Percentiles rank a stretch among this genome's conserved stretches.
phyloP scores from a whole-genome alignment of 1,140 invertebrate genomes.

The Dreissena polymorpha region DNA sequence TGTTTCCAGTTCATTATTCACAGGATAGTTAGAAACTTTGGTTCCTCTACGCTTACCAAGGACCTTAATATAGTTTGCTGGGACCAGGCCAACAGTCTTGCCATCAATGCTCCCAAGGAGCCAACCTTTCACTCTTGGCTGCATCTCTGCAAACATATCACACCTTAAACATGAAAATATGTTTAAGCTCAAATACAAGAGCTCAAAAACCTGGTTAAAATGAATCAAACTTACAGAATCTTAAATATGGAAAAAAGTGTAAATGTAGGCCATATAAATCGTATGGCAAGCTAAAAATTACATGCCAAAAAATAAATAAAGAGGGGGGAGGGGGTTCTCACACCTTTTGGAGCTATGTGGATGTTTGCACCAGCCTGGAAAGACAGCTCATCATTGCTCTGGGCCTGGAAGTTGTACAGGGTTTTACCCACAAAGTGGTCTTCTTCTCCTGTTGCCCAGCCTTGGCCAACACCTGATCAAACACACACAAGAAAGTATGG shows the following conservation, averaged over 20 bases:
- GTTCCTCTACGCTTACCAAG: slow-evolving; percentile 73
- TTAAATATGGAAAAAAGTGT: too few relatives aligned
- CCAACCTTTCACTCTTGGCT: slow-evolving; percentile 83
- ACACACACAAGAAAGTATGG: too few relatives aligned
- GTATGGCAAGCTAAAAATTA: too few relatives aligned
- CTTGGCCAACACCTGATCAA: slow-evolving; percentile 36
- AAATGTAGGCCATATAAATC: too few relatives aligned
- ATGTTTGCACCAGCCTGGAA: slow-evolving; percentile 89
- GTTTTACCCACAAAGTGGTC: slow-evolving; percentile 87
- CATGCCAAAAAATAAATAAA: too few relatives aligned
- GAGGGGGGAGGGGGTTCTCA: not conserved
- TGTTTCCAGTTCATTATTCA: slow-evolving; percentile 27
- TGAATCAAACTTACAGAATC: too few relatives aligned
- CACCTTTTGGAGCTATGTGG: slow-evolving; percentile 89
- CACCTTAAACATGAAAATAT: not conserved
- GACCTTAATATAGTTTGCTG: slow-evolving; percentile 88
- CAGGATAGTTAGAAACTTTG: slow-evolving; percentile 47
- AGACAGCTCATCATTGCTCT: slow-evolving; percentile 88
- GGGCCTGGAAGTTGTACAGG: slow-evolving; percentile 88
- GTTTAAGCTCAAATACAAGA: too few relatives aligned
- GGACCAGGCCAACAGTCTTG: slow-evolving; percentile 87
- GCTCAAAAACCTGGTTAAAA: too few relatives aligned
- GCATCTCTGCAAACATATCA: slow-evolving; percentile 81
- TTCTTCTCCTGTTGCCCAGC: slow-evolving; percentile 85
- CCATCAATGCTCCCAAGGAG: slow-evolving; percentile 83